Base-by-base conservation (phyloP, 2,113 vertebrate species). In the Mohoua ochrocephala region DNA sequence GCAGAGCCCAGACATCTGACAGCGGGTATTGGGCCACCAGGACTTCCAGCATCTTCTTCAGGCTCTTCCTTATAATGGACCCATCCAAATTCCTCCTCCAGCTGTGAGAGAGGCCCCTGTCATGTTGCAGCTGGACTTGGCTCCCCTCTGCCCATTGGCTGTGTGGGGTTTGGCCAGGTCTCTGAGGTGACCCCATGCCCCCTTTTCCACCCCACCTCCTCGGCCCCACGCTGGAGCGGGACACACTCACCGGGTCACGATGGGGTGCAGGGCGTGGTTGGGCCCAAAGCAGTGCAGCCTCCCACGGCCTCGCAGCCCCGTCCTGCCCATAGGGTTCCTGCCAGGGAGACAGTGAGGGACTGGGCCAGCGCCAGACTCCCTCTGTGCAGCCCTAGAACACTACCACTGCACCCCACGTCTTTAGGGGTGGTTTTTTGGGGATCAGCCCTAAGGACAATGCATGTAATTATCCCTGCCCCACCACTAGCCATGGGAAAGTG, bases 321-420 rank as follows among this genome's bases (percentile, higher is more conserved):
- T 99, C 93, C 99, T 98, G 73, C 99, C 99, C 97, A 92, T 97
- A 68, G 99, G 99, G 95, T 99, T 99, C 97, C 99, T 99, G 82
- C 28, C 37, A 90, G 39, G 63, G 17, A 27, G 44, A 82, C 11
- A 91, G 35, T 0, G 2, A 61, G 26, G 0, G 15, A 22, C 13
- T 65, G 35, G n/a, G 35, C 27, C 3, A 5, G 15, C 3, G 8
- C n/a, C 73, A 26, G 21, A 1, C 12, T 15, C 20, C 31, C 28
- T 57, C 39, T n/a, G 17, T 3, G 9, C 75, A 44, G 11, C 28
- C 33, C 63, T 41, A 0, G 0, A 41, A 9, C 5, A 0, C 53
- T 37, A 19, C 15, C 13, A 3, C 63, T 20, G 42, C n/a, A n/a
- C 7, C 20, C 27, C 47, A 19, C 5, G 2, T 33, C 8, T 37